Conservation (phyloP, 2,113 vertebrate genomes). For the Chaetura pelagica region DNA sequence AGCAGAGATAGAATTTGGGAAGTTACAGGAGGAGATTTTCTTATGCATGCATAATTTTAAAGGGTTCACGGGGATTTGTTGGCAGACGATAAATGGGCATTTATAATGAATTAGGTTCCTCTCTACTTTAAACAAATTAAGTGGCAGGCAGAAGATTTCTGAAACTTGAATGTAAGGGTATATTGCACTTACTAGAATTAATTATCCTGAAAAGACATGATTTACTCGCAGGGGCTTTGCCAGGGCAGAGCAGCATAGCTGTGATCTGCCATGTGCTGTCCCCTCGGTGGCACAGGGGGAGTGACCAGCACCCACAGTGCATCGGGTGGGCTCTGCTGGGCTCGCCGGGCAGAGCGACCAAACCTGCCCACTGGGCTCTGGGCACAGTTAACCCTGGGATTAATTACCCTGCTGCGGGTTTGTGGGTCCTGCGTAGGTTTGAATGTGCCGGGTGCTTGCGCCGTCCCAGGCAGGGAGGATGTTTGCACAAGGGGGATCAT, state of each 20-base stretch:
- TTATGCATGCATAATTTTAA: background rate
- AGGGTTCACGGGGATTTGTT: background rate
- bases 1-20: slow-evolving; percentile 18
- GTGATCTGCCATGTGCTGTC: background rate
- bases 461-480: background rate
- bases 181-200: background rate
- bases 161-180: background rate
- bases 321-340: background rate
- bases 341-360: background rate
- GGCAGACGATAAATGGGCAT: background rate
- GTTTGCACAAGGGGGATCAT: background rate
- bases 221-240: background rate
- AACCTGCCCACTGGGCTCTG: background rate
- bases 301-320: background rate
- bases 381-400: background rate
- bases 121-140: slow-evolving; percentile 55
- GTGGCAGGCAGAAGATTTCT: background rate
- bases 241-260: background rate
- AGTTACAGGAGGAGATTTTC: background rate
- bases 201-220: slow-evolving; percentile 32
- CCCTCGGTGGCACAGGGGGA: background rate
- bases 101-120: background rate
- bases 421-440: background rate
- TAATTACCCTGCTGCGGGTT: background rate
- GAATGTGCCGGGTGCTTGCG: accelerated